phyloP scores from a whole-genome alignment of 2,797 vertebrate genomes.

The Sciurus carolinensis region DNA sequence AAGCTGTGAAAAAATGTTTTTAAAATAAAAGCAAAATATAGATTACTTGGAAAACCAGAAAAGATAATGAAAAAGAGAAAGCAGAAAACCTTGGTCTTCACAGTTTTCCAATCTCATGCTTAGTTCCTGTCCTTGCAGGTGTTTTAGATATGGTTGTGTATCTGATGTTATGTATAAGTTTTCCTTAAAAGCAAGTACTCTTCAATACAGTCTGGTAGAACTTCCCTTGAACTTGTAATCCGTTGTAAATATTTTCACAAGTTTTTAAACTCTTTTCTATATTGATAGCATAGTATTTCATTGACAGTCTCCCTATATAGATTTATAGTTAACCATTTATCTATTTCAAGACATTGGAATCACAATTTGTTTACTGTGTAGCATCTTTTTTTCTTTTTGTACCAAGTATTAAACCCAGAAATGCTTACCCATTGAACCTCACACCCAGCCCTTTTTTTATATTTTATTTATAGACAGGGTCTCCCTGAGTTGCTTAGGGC shows the following conservation, averaged over 20 bases:
- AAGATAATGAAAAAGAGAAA: neutral
- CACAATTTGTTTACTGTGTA: neutral
- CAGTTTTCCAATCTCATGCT: neutral
- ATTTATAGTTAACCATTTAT: neutral
- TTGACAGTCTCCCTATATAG: neutral
- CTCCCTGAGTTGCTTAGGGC: too few relatives aligned
- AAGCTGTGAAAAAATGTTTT: neutral
- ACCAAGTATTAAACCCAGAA: too few relatives aligned
- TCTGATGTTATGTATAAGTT: neutral
- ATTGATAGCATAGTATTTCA: neutral
- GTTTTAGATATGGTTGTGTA: neutral
- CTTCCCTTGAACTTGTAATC: neutral
- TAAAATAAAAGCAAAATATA: neutral
- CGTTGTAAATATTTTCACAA: neutral
- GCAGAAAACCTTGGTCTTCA: neutral
- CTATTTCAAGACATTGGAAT: neutral
- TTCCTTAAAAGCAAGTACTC: neutral
- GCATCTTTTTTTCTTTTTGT: neutral
- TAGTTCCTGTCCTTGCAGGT: neutral
- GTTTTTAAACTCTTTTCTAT: neutral
- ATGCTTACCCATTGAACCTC: too few relatives aligned
- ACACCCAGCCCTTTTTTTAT: too few relatives aligned
- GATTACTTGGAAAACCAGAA: neutral
- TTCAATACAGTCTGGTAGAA: accelerated
- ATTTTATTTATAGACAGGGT: too few relatives aligned